Base-by-base conservation (phyloP, 1,140 invertebrate species). In the Oncopodura yosiiana region DNA sequence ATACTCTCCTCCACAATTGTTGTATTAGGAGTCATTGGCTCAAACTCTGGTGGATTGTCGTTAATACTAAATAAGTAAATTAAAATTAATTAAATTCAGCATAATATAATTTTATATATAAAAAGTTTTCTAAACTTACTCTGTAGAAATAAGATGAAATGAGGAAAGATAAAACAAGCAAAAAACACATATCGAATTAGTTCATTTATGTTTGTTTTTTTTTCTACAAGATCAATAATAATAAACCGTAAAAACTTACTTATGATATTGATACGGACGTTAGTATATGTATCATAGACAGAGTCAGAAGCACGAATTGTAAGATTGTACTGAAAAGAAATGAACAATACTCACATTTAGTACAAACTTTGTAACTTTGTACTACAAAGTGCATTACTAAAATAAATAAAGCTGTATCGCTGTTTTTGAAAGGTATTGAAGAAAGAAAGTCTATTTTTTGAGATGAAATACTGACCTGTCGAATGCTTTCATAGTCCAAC, bases 401-500 rank as follows among this genome's bases (percentile, higher is more conserved):
- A n/a, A n/a, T n/a, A n/a, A n/a, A n/a, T n/a, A 32, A 9, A 44
- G 26, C 2, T 43, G n/a, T 19, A n/a, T n/a, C n/a, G n/a, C n/a
- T n/a, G n/a, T n/a, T n/a, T n/a, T n/a, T n/a, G n/a, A n/a, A n/a
- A n/a, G n/a, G n/a, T 26, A 32, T 58, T 2, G 2, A 21, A n/a
- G n/a, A n/a, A n/a, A n/a, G n/a, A n/a, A n/a, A n/a, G n/a, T n/a
- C 36, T 50, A 37, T 18, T 49, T 34, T 52, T n/a, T 32, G 16
- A 21, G 3, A 5, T 55, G 21, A 49, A 18, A 38, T 36, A 65
- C 66, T 66, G 62, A 72, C 70, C 16, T 67, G 79, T 45, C 80
- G 84, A 29, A 82, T 82, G 34, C 78, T 83, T 70, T 93, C 88
- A 67, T 86, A 93, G 71, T 93, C 88, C n/a, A 92, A 67, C 8